Base-by-base conservation (phyloP, 2,113 vertebrate genomes). In the Sorex araneus region DNA sequence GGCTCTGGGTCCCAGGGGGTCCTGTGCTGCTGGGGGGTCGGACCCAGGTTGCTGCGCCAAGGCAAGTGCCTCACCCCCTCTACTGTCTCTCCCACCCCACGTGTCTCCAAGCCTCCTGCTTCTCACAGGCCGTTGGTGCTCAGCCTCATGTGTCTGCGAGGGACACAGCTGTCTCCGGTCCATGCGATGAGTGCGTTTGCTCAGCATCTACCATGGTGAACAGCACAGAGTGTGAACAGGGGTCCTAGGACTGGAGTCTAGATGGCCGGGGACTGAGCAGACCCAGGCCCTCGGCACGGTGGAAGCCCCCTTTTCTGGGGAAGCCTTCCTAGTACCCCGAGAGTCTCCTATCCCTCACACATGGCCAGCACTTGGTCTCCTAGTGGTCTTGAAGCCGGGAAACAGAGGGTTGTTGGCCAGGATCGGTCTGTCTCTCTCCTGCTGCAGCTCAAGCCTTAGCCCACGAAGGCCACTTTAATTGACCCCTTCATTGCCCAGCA, bases 331-430 rank as follows among this genome's bases (percentile, higher is more conserved):
- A 18, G 8, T 15, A 8, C 57, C 69, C 32, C 16, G 4, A 87
- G 78, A 47, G 69, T 32, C 21, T 4, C 18, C 15, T 15, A 27
- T 4, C 18, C 32, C 25, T 54, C n/a, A 23, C 8, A 78, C 1
- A 4, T 6, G 18, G 12, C 21, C 6, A 1, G 6, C 18, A 4
- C 27, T 50, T 34, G 73, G 9, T 69, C 12, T 54, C 60, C 57
- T 4, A 0, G 34, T 28, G 6, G 30, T 18, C 8, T 25, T 30
- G 13, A 0, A 0, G 57, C 57, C 18, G 57, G 57, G 57, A 60
- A 16, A 60, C 57, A 60, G 19, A 16, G 57, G 57, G 57, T n/a
- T 23, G 32, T 34, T 66, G 27, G 21, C 10, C 27, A 30, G 34
- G 70, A 25, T 40, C 32, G 8, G n/a, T 32, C n/a, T n/a, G 32